Evolutionary conservation across 2,113 vertebrate species (phyloP), one percentile per base, ranked within the genome.

Genomic region (Gnathonemus echidnorhynchus): DNA sequence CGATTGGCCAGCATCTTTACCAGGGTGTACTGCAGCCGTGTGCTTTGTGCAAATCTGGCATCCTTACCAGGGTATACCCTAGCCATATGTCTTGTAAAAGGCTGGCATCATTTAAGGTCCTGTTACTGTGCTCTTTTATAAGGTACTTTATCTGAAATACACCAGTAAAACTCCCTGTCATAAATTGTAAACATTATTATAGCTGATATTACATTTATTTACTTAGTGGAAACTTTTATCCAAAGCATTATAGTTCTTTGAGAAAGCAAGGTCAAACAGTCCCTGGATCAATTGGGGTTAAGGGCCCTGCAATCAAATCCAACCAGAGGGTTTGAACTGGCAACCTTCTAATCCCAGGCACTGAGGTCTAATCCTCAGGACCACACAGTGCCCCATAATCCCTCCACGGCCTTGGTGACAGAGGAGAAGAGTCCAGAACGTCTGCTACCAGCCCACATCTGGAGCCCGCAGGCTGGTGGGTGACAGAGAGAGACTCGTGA

Each of bases 401-500:
- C n/a, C 10, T 70, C 27, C 62, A 13, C 62, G 31, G n/a, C n/a
- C 74, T 91, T 90, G 90, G 48, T 90, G 87, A 92, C 91, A 92
- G 91, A 94, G 93, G 92, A 91, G 90, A 91, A 90, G 93, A 93
- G 89, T 90, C 90, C 45, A 90, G 74, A 91, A 90, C 88, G 88
- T 49, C 91, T 85, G 1, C 88, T 91, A 88, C 93, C 94, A 93
- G 94, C 94, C 92, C 92, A 92, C 95, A 95, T 94, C 92, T 95
- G 94, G 93, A 94, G 92, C 91, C 91, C 74, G 90, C 92, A 92
- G 88, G 93, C 91, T 91, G 92, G 92, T 42, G 80, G 91, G 92
- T 91, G 92, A 93, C 88, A 92, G 58, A 49, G 90, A 93, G 88
- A 91, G 39, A 35, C 84, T 42, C 50, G 91, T 92, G 90, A 91